These are phyloP conservation scores for Heteromormyrus szaboi DNA, from an alignment of 2,797 vertebrate species.

Conservation along the genomic window DNA sequence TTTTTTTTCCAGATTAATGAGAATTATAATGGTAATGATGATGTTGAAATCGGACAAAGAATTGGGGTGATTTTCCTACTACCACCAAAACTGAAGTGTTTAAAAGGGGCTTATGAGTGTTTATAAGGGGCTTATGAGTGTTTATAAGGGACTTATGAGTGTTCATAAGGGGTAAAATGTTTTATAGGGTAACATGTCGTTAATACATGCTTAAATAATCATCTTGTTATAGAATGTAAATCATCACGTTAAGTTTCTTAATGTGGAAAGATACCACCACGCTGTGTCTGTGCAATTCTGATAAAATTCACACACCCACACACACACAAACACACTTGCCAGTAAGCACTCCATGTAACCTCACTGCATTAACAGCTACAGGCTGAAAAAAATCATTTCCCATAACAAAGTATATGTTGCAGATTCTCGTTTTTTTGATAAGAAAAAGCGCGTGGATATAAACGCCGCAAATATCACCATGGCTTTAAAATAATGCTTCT, in stretches of 20 bases:
- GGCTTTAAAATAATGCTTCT: background rate
- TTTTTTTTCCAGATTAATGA: background rate
- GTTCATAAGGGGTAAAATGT: background rate
- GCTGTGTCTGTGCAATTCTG: background rate
- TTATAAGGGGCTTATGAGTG: background rate
- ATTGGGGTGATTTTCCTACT: background rate
- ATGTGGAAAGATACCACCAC: background rate
- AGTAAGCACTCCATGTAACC: background rate
- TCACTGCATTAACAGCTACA: background rate
- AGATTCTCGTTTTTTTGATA: background rate
- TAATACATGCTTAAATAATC: background rate
- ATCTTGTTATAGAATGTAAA: background rate
- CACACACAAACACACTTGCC: constrained; percentile 8
- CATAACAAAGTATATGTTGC: background rate
- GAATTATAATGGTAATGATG: background rate
- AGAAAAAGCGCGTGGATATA: background rate
- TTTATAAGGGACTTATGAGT: background rate
- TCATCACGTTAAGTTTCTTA: background rate
- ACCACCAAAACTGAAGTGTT: background rate
- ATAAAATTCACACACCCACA: background rate
- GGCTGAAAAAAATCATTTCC: background rate
- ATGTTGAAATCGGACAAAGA: background rate
- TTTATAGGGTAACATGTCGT: background rate
- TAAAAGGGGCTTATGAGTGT: background rate
- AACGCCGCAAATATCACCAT: background rate